Conservation (phyloP, 1,140 invertebrate species). For the Acromyrmex echinatior region DNA sequence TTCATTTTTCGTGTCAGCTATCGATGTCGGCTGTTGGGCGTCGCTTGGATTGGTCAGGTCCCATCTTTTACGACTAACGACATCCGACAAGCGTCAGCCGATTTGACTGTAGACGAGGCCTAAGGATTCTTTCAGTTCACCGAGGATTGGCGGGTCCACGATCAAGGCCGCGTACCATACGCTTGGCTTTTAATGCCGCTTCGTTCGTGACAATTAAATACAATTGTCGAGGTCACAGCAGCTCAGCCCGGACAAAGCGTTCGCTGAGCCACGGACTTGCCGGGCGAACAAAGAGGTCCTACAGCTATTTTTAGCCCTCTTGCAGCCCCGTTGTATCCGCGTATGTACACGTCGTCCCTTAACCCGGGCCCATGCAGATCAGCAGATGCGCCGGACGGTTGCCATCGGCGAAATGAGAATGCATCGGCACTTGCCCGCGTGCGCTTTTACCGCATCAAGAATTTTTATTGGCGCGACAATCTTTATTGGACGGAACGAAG, state of each 20-base stretch:
- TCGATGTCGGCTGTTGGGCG: too few relatives aligned
- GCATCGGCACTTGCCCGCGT: background rate
- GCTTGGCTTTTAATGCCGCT: constrained; percentile 29
- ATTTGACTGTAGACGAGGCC: too few relatives aligned
- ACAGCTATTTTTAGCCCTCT: constrained; percentile 55
- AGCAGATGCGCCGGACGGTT: constrained; percentile 18
- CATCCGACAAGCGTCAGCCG: too few relatives aligned
- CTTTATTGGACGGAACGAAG: constrained; percentile 3
- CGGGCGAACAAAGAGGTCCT: constrained; percentile 62
- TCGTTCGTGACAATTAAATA: constrained; percentile 68
- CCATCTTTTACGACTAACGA: too few relatives aligned
- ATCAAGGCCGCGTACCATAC: constrained; percentile 42
- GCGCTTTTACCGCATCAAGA: background rate
- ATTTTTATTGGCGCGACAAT: constrained; percentile 31
- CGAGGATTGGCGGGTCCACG: constrained; percentile 11
- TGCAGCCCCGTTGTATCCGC: constrained; percentile 39
- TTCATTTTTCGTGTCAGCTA: too few relatives aligned
- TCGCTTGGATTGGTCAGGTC: too few relatives aligned
- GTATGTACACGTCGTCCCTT: constrained; percentile 48
- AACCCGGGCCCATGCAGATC: constrained; percentile 23
- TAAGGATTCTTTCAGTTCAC: constrained; percentile 28
- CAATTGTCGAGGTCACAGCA: constrained; percentile 57
- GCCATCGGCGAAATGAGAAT: constrained; percentile 39
- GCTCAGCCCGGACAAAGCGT: constrained; percentile 39
- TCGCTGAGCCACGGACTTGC: constrained; percentile 31